Evolutionary conservation across 2,113 vertebrate species (phyloP), one percentile per base, ranked within the genome.

Genomic region (Brevimyrus niger): DNA sequence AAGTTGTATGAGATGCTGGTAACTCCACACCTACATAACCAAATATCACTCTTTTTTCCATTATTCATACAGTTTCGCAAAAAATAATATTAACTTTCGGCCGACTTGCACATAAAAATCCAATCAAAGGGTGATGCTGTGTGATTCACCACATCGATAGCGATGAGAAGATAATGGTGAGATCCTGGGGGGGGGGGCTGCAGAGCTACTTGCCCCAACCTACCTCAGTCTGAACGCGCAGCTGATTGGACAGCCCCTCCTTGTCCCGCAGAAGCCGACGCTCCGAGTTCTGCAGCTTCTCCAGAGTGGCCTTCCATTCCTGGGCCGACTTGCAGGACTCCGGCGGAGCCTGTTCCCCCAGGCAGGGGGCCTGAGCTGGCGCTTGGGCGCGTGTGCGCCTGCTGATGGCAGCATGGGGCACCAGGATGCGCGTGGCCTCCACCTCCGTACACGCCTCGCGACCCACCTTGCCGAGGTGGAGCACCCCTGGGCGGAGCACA

Each of bases 191-290:
- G 61, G 6, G 27, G 4, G 31, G 15, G 6, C 15, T 8, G 73
- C 10, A 5, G 73, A n/a, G 2, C 19, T 2, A n/a, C 23, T 94
- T 23, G 17, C 35, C 35, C 53, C 42, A 21, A 8, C 35, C 94
- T 92, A 98, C 98, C 97, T 99, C 98, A 42, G 98, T 99, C 94
- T 99, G 98, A 53, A 99, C 92, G 10, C 96, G 96, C 0, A 99
- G 96, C 94, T 99, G 98, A 92, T 99, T 99, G 17, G 93, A 97
- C 51, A 99, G 97, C 4, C 98, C 98, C 94, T 99, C 98, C 89
- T 97, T 99, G 93, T 99, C 98, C 94, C 99, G 97, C n/a, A 99
- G 92, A 55, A 99, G 93, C 46, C 97, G 95, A 87, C 95, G 97
- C 91, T 99, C 98, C 11, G 98, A 98, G 93, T 96, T 98, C 92